Percentiles rank a stretch among this genome's conserved stretches.
Evolutionary conservation across 2,113 vertebrate species (phyloP).

Genomic region (Ramphastos sulfuratus): DNA sequence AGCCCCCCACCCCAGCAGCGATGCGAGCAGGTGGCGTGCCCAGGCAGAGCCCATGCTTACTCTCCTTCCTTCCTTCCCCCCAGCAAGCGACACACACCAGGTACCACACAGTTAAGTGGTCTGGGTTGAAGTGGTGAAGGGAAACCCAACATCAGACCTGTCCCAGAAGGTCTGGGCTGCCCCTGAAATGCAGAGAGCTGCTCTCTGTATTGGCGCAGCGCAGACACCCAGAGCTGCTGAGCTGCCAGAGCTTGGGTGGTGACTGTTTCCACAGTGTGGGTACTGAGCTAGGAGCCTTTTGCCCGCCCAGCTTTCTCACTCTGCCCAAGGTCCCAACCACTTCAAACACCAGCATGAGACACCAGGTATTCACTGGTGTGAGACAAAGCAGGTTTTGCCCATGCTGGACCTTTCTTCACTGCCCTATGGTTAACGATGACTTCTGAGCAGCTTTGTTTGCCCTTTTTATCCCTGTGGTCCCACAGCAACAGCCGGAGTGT

Average conservation of each 20-base stretch:
- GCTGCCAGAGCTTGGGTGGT: not conserved
- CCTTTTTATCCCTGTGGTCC: not conserved
- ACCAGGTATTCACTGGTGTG: not conserved
- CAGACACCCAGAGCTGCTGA: not conserved
- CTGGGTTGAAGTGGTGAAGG: not conserved
- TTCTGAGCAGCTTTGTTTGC: not conserved
- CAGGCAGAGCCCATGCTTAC: not conserved
- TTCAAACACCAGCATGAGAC: constrained; percentile 20
- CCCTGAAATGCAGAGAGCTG: not conserved
- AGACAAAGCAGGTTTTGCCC: not conserved
- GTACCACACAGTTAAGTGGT: not conserved
- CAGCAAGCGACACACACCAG: not conserved
- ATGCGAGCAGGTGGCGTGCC: not conserved
- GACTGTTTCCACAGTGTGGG: not conserved
- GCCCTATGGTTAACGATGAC: not conserved
- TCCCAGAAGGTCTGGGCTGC: not conserved
- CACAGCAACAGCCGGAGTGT: not conserved
- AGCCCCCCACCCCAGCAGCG: not conserved
- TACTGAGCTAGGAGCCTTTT: not conserved
- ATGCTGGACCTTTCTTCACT: not conserved
- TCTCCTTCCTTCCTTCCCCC: not conserved
- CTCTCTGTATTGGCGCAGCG: not conserved
- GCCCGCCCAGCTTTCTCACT: not conserved
- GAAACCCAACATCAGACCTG: not conserved
- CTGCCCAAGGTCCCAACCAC: not conserved